A percentile compares a stretch with the other conserved stretches of the same genome.
Evolutionary conservation across 2,113 vertebrate genomes (phyloP).

Genomic region (Progne subis): DNA sequence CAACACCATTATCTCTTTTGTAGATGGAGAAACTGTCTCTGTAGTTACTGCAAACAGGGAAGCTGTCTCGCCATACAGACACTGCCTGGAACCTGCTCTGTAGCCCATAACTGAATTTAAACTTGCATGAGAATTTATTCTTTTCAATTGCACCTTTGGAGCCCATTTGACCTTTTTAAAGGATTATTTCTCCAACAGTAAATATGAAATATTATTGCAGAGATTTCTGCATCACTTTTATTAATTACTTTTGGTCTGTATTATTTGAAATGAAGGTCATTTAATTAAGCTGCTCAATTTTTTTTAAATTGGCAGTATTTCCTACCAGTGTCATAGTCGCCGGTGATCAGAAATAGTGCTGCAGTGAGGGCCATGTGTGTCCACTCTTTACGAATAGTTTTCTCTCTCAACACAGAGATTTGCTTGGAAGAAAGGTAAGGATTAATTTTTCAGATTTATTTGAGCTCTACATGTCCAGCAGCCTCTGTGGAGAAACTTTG

Average conservation of each 20-base stretch:
- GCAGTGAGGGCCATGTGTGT: neutral
- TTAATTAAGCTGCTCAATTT: constrained; percentile 11
- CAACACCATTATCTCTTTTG: constrained; percentile 37
- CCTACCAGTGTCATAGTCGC: neutral
- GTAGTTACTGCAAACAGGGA: neutral
- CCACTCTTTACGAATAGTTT: neutral
- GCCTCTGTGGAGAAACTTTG: neutral
- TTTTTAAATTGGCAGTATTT: constrained; percentile 15
- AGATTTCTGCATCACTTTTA: neutral
- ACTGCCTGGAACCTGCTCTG: neutral
- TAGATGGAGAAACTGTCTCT: constrained; percentile 42
- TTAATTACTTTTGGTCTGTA: constrained; percentile 29
- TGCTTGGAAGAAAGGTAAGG: neutral
- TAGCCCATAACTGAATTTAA: constrained; percentile 37
- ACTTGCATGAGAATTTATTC: constrained; percentile 52
- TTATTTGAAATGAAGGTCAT: neutral
- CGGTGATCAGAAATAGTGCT: neutral
- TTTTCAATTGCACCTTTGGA: constrained; percentile 42
- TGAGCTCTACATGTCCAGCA: neutral
- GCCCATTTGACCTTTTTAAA: constrained; percentile 45
- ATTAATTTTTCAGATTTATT: neutral
- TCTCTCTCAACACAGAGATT: neutral
- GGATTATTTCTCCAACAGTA: constrained; percentile 47
- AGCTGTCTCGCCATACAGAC: constrained; percentile 15
- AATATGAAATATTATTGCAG: constrained; percentile 34